Evolutionary conservation across 2,888 invertebrate genomes (phyloP).

Genomic region (Nomada lathburiana): DNA sequence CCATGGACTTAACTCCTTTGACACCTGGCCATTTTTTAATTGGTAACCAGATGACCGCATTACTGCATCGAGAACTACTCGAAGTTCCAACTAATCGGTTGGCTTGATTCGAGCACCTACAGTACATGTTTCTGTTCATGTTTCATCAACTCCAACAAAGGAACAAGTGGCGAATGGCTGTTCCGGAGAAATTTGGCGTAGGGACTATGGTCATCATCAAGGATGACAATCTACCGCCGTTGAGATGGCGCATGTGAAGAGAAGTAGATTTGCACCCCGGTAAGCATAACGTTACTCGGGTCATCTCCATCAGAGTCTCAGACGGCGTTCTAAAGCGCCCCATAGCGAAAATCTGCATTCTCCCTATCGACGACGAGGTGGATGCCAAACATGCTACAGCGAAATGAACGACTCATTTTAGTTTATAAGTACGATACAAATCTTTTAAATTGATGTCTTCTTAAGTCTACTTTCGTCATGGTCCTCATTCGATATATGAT

Average conservation of each 20-base stretch:
- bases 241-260: no score
- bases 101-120: background rate
- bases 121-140: background rate
- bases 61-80: background rate
- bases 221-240: no score
- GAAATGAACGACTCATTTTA: background rate
- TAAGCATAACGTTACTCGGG: no score
- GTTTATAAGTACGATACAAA: background rate
- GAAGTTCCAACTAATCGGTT: background rate
- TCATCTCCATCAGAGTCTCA: no score
- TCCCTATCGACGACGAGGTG: background rate
- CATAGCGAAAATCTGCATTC: background rate
- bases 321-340: no score
- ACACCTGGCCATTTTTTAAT: constrained; percentile 68
- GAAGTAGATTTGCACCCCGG: no score
- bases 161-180: background rate
- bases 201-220: background rate
- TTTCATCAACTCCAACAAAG: background rate
- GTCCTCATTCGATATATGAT: background rate
- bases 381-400: background rate
- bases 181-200: background rate
- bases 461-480: background rate
- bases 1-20: constrained; percentile 56
- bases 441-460: background rate
- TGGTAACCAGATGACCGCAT: background rate